Evolutionary conservation across 2,797 vertebrate genomes (phyloP).

Genomic region (Notolabrus celidotus): DNA sequence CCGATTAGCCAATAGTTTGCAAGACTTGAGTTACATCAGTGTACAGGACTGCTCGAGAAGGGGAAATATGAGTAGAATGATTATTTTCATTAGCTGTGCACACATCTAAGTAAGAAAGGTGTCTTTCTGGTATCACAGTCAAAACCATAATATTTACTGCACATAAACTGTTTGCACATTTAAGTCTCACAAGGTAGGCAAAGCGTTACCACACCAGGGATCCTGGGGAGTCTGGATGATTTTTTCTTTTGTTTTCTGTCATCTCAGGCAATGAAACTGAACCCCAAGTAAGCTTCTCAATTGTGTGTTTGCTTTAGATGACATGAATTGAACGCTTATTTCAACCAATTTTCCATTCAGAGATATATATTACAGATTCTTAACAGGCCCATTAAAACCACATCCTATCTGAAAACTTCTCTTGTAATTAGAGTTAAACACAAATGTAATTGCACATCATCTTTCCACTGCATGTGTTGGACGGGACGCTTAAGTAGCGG

Average conservation of each 20-base stretch:
- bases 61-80: too few species aligned
- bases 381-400: background rate
- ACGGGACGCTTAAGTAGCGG: slow-evolving; percentile 34
- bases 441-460: slow-evolving; percentile 23
- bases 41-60: too few species aligned
- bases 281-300: background rate
- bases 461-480: slow-evolving; percentile 35
- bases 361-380: background rate
- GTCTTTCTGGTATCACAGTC: too few species aligned
- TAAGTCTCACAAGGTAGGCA: background rate
- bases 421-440: background rate
- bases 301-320: background rate
- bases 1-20: too few species aligned
- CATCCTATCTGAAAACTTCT: background rate
- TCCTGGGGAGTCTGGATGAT: background rate
- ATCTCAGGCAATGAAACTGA: background rate
- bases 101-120: too few species aligned
- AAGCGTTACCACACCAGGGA: background rate
- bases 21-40: too few species aligned
- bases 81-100: too few species aligned
- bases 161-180: background rate
- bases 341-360: background rate
- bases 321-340: background rate
- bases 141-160: too few species aligned
- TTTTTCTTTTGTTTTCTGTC: background rate